phyloP scores from a whole-genome alignment of 2,797 vertebrate species.

The Anabacerthia variegaticeps region DNA sequence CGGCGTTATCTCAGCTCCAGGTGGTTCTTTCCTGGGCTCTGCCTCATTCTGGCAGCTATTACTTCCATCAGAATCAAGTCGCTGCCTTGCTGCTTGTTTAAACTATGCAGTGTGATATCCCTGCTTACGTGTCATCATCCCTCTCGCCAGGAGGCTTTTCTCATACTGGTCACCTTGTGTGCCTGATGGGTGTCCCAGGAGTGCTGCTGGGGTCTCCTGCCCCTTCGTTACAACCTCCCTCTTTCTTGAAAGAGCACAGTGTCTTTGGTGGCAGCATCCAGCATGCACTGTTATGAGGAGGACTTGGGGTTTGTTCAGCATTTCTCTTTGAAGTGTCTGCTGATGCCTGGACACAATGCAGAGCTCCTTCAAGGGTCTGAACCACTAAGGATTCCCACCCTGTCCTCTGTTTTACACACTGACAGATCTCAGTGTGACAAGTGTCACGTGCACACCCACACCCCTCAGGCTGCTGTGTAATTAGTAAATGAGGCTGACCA shows the following conservation, averaged over 20 bases:
- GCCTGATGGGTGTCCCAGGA: neutral
- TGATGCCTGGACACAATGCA: accelerated
- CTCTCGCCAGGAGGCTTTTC: neutral
- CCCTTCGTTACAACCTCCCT: neutral
- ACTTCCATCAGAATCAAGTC: neutral
- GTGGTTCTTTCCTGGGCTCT: neutral
- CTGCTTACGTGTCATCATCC: neutral
- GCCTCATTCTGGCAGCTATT: neutral
- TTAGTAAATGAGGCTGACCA: neutral
- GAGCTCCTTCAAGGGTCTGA: neutral
- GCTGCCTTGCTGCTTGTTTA: neutral
- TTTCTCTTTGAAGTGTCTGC: neutral
- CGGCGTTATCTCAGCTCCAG: neutral
- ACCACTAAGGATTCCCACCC: neutral
- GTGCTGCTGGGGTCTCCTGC: neutral
- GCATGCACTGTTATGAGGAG: neutral
- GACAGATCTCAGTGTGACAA: neutral
- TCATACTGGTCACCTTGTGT: accelerated
- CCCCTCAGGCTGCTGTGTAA: neutral
- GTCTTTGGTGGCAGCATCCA: neutral
- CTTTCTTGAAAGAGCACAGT: neutral
- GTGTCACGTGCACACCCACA: neutral
- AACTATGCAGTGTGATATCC: neutral
- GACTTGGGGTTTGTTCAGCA: neutral
- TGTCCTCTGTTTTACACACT: neutral